Percentiles rank a stretch among this genome's conserved stretches.
phyloP scores from a whole-genome alignment of 1,140 invertebrate genomes.

The Latrodectus geometricus region DNA sequence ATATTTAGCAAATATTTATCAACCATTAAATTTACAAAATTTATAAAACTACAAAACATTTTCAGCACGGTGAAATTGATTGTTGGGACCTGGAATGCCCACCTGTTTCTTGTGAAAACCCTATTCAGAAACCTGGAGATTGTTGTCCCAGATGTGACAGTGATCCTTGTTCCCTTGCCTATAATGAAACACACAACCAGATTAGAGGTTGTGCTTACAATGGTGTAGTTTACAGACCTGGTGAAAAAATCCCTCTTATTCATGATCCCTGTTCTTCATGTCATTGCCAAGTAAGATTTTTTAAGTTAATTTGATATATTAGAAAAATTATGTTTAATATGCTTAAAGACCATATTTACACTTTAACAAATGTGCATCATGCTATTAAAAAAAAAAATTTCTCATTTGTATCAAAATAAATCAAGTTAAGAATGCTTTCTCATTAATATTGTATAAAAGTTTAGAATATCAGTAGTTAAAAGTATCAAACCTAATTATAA shows the following conservation, averaged over 20 bases:
- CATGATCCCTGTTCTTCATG: constrained; percentile 80
- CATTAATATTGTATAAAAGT: too few species aligned
- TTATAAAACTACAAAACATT: constrained; percentile 14
- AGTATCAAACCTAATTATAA: too few species aligned
- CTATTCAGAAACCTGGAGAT: constrained; percentile 76
- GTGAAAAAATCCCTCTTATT: constrained; percentile 71
- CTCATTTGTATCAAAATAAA: too few species aligned
- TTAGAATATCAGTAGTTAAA: too few species aligned
- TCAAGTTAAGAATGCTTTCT: too few species aligned
- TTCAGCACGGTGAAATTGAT: constrained; percentile 85
- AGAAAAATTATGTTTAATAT: too few species aligned
- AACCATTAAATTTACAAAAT: background rate
- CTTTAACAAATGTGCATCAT: too few species aligned
- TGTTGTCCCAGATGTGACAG: constrained; percentile 80
- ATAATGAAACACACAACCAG: constrained; percentile 54
- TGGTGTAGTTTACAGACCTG: constrained; percentile 75
- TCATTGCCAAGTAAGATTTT: constrained; percentile 79
- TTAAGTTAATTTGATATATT: background rate
- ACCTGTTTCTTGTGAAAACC: constrained; percentile 76
- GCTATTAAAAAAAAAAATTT: too few species aligned
- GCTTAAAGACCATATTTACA: too few species aligned
- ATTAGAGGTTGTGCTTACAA: constrained; percentile 68
- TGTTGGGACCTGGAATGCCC: constrained; percentile 90
- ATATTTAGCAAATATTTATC: background rate
- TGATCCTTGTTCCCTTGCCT: constrained; percentile 70